Evolutionary conservation across 2,888 invertebrate species (phyloP).

Genomic region (Ecliptopera silaceata): DNA sequence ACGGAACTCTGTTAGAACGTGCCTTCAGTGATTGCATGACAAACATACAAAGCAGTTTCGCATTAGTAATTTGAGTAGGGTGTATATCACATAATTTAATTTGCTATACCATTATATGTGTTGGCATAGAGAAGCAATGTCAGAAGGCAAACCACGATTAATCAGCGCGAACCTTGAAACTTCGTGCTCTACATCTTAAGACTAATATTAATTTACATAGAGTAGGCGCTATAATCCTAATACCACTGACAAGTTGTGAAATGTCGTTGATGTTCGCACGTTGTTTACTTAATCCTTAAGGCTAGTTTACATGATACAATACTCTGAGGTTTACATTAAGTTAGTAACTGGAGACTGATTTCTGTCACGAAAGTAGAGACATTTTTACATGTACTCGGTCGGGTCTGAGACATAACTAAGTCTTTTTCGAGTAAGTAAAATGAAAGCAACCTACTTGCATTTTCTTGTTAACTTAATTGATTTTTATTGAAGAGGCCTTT

Average conservation of each 20-base stretch:
- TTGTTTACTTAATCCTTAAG: conserved; percentile 12
- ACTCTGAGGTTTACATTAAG: too few relatives aligned
- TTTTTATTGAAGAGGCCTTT: conserved; percentile 35
- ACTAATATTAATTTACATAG: conserved; percentile 53
- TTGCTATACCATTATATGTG: not conserved
- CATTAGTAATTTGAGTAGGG: not conserved
- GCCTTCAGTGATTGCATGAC: not conserved
- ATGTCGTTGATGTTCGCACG: conserved; percentile 21
- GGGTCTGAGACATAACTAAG: not conserved
- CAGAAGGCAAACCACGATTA: conserved; percentile 58
- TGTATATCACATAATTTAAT: conserved; percentile 36
- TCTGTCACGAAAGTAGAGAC: too few relatives aligned
- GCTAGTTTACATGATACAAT: not conserved
- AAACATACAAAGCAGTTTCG: not conserved
- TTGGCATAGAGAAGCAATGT: conserved; percentile 31
- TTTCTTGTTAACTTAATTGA: conserved; percentile 29
- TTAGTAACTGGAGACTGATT: conserved; percentile 1
- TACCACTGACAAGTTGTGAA: conserved; percentile 25
- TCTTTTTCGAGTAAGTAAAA: not conserved
- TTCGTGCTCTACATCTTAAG: conserved; percentile 56
- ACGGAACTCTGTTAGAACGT: not conserved
- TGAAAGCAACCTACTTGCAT: conserved; percentile 17
- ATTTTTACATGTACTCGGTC: too few relatives aligned
- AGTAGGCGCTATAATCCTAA: conserved; percentile 41
- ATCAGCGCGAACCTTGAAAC: conserved; percentile 63